Percentiles rank a stretch among this genome's conserved stretches.
Conservation (phyloP, 2,113 vertebrate genomes). For the Sceloporus undulatus region DNA sequence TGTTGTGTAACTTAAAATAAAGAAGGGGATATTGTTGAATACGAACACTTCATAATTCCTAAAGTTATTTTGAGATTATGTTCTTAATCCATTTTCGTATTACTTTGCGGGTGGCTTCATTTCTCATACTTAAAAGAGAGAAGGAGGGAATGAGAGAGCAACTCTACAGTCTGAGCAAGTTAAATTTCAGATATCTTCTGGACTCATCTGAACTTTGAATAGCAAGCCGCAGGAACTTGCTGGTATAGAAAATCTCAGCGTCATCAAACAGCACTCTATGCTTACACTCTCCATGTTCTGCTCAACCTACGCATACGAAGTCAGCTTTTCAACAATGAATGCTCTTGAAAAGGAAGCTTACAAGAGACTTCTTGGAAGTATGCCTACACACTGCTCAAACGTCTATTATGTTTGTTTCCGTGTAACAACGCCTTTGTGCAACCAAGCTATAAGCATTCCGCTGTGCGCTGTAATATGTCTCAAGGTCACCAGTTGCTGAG, state of each 20-base stretch:
- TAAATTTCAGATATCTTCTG: neutral
- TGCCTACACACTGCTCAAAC: neutral
- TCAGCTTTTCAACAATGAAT: slow-evolving; percentile 3
- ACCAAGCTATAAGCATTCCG: neutral
- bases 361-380: neutral
- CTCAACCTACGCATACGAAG: neutral
- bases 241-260: neutral
- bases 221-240: neutral
- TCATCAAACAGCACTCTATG: neutral
- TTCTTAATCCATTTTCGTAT: neutral
- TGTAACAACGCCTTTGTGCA: neutral
- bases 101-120: neutral
- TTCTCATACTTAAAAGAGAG: neutral
- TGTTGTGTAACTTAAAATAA: neutral
- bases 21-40: neutral
- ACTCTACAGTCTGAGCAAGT: neutral
- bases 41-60: neutral
- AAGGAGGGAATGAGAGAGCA: neutral
- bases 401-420: neutral
- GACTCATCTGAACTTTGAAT: neutral
- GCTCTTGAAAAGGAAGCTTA: neutral
- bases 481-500: neutral
- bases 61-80: neutral
- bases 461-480: neutral
- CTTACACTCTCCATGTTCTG: neutral